Conservation (phyloP, 2,888 invertebrate species). For the Leptura quadrifasciata region DNA sequence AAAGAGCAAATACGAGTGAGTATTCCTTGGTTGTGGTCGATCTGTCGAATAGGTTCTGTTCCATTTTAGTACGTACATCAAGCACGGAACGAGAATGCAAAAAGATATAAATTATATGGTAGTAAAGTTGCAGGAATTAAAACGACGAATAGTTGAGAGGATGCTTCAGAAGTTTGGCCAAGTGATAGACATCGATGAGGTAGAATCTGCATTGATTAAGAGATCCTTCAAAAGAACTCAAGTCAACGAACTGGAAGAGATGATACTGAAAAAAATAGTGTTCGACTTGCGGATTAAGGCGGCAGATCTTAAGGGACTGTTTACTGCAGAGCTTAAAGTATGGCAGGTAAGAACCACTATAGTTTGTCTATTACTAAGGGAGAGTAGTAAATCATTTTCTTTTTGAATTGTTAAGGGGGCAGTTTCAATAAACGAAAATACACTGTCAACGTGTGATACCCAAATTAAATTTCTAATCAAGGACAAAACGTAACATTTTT, state of each 20-base stretch:
- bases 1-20: slow-evolving; percentile 78
- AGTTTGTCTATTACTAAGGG: too few relatives aligned
- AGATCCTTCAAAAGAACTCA: slow-evolving; percentile 75
- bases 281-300: slow-evolving; percentile 76
- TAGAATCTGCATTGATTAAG: slow-evolving; percentile 76
- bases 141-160: slow-evolving; percentile 75
- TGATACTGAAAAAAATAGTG: slow-evolving; percentile 76
- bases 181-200: slow-evolving; percentile 74
- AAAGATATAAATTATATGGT: slow-evolving; percentile 83
- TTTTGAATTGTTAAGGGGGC: too few relatives aligned
- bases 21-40: slow-evolving; percentile 25
- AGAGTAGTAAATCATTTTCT: too few relatives aligned
- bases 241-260: slow-evolving; percentile 77
- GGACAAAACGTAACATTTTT: too few relatives aligned
- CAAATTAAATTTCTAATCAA: too few relatives aligned
- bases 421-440: too few relatives aligned
- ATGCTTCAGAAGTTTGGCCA: slow-evolving; percentile 78
- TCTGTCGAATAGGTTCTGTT: background rate
- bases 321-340: slow-evolving; percentile 72
- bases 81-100: slow-evolving; percentile 83
- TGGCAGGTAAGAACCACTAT: slow-evolving; percentile 70
- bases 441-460: too few relatives aligned
- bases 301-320: slow-evolving; percentile 73
- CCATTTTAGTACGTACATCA: slow-evolving; percentile 78
- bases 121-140: slow-evolving; percentile 76